A percentile compares a stretch with the other conserved stretches of the same genome.
Conservation (phyloP, 2,797 vertebrate species). For the Synanceia verrucosa region DNA sequence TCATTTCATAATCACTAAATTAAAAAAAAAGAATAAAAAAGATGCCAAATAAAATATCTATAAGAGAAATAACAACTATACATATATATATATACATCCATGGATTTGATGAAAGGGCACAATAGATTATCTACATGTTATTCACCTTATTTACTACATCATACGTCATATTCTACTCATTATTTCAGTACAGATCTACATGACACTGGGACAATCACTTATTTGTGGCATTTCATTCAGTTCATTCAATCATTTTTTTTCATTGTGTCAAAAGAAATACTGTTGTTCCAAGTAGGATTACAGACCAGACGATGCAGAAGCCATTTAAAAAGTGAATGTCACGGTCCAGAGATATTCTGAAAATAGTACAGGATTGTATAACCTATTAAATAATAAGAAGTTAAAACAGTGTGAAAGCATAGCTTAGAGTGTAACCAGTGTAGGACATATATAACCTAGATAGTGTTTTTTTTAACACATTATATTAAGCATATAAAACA, state of each 20-base stretch:
- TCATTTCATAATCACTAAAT: neutral
- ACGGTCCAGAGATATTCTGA: neutral
- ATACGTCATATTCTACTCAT: neutral
- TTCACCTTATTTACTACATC: neutral
- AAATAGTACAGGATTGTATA: neutral
- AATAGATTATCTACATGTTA: neutral
- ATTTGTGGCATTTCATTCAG: no score
- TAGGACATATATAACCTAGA: slow-evolving; percentile 9
- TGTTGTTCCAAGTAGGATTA: neutral
- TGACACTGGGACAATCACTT: neutral
- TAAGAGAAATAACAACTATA: neutral
- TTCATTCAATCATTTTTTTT: no score
- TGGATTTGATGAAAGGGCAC: no score
- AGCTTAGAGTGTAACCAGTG: neutral
- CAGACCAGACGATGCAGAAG: neutral
- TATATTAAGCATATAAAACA: slow-evolving; percentile 38
- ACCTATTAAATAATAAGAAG: slow-evolving; percentile 8
- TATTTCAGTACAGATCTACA: neutral
- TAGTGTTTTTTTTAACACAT: neutral
- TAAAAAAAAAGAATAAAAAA: neutral
- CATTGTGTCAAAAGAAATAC: neutral
- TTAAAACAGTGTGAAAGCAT: slow-evolving; percentile 21
- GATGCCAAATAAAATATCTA: neutral
- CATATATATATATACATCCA: no score
- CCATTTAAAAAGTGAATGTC: neutral